Base-by-base conservation (phyloP, 2,113 vertebrate species). In the Glaucomys volans region DNA sequence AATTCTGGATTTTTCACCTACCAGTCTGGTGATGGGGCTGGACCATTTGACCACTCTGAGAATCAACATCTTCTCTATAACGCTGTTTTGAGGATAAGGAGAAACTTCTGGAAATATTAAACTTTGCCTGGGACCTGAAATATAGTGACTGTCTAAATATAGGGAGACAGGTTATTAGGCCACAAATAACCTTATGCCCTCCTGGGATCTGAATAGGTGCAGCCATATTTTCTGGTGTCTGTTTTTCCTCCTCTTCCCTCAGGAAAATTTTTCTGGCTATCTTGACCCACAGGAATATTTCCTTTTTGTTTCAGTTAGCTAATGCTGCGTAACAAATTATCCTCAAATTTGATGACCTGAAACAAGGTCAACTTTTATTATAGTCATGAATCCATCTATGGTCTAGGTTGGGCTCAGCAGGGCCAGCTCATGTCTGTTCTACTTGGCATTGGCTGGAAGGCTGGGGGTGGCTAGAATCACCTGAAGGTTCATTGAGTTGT, bases 231-330 rank as follows among this genome's bases (percentile, higher is more conserved):
- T 22, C 74, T 50, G 22, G 11, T 22, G 32, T 50, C 64, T 26
- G 6, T 30, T 28, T 24, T 2, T 10, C 64, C 17, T 80, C 37
- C 32, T 42, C 5, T 20, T 76, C 35, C 20, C 26, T 16, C 14
- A 16, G 28, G 35, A 80, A 54, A n/a, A 18, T 24, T 74, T 59
- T 74, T 32, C 16, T 47, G 47, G 35, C 18, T 24, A 37, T 8
- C 12, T 5, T 35, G 24, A 52, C 52, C 75, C 52, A 59, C 50
- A 32, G 52, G 5, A 22, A 42, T 76, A 26, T 76, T 85, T 76
- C 44, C 14, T 67, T 64, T 77, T 67, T 67, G 91, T 86, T n/a
- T 86, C 91, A 86, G 82, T 62, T 76, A 76, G 71, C 44, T 42
- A 57, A n/a, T 77, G n/a, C 72, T 67, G 44, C 9, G 10, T 77